Base-by-base conservation (phyloP, 2,888 invertebrate species). In the Drosophila melanocephala region DNA sequence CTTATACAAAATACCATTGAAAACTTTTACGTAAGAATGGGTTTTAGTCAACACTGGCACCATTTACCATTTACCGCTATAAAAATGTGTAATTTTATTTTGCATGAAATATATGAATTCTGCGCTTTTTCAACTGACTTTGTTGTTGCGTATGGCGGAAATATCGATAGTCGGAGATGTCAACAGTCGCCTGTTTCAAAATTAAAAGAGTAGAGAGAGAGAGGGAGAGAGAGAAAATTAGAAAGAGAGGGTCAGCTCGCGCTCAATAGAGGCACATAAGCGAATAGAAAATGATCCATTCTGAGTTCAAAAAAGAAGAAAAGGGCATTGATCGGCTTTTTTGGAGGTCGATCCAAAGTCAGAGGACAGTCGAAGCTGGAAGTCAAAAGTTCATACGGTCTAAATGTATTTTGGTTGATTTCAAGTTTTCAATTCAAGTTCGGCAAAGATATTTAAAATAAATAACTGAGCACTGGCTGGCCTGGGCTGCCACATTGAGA, bases 31-130 rank as follows among this genome's bases (percentile, higher is more conserved):
- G 16, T 1, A 14, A 22, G 5, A 7, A 5, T 1, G 16, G 33
- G 12, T 12, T 12, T 33, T 33, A 33, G 33, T 33, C n/a, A 64
- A 35, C 57, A 68, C 68, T 65, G 22, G 1, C 0, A 26, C 26
- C 32, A 28, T 14, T 51, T 14, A 33, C 26, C 32, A 28, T 14
- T 52, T 14, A 33, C n/a, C 19, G 33, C 14, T 42, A 22, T 14
- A 12, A 2, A 44, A 44, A 44, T 44, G 6, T 6, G 44, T 44
- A 7, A 37, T 37, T 37, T 19, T 19, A 7, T 37, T 37, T 44
- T 44, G 42, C 19, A 42, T 42, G n/a, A 42, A 9, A 16, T 35
- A 16, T 35, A 16, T 3, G 16, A 6, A 35, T 14, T 37, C 14
- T 37, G 35, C 35, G 35, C 35, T 16, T 37, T 37, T 37, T 37